Percentiles rank a stretch among this genome's conserved stretches.
phyloP scores from a whole-genome alignment of 1,140 invertebrate genomes.

The Drepana arcuata region DNA sequence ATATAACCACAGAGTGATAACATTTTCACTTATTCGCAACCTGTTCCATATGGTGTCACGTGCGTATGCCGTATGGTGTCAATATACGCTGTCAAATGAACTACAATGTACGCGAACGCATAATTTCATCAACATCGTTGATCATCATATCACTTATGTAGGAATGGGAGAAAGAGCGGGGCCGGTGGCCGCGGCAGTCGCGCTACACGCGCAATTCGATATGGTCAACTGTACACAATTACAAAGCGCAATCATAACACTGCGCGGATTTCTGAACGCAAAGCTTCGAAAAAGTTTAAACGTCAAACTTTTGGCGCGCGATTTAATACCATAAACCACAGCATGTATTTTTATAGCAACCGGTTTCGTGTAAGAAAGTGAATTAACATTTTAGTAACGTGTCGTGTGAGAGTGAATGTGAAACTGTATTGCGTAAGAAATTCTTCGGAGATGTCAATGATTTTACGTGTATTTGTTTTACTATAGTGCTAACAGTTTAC shows the following conservation, averaged over 20 bases:
- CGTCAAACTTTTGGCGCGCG: conserved; percentile 36
- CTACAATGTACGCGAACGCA: conserved; percentile 29
- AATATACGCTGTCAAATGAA: conserved; percentile 32
- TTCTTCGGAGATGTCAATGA: conserved; percentile 29
- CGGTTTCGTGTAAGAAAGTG: conserved; percentile 55
- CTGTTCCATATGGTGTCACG: too few relatives aligned
- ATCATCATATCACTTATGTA: conserved; percentile 52
- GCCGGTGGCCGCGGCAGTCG: conserved; percentile 54
- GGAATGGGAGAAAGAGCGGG: conserved; percentile 62
- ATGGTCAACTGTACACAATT: conserved; percentile 64
- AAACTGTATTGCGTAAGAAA: conserved; percentile 56
- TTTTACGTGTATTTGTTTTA: conserved; percentile 6
- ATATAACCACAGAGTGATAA: too few relatives aligned
- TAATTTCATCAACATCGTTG: conserved; percentile 44
- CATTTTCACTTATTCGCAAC: too few relatives aligned
- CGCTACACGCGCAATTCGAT: conserved; percentile 60
- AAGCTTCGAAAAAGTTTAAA: conserved; percentile 15
- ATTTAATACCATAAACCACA: conserved; percentile 29
- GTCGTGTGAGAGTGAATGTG: conserved; percentile 57
- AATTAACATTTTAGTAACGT: conserved; percentile 49
- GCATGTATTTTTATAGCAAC: conserved; percentile 23
- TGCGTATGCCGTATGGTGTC: conserved; percentile 10
- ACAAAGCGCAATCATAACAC: conserved; percentile 27
- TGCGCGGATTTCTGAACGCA: conserved; percentile 13
- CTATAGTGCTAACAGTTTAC: background rate